Evolutionary conservation across 2,113 vertebrate genomes (phyloP).

Genomic region (Microcebus griseorufus): DNA sequence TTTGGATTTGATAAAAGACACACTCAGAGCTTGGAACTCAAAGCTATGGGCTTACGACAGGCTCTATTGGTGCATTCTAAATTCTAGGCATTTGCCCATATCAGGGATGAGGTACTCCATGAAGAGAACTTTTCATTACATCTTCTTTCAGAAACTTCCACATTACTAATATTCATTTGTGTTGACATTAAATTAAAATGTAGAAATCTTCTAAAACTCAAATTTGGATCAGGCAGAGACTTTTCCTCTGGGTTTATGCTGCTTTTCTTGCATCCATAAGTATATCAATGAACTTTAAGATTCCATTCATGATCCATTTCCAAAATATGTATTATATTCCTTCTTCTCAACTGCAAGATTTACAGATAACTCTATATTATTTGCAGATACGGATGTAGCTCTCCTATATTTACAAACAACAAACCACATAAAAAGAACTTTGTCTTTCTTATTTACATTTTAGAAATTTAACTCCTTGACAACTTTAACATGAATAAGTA

Average conservation of each 20-base stretch:
- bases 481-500: neutral
- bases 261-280: neutral
- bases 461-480: neutral
- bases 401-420: neutral
- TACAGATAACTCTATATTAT: neutral
- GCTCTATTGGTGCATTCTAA: neutral
- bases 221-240: neutral
- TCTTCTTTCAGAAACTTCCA: neutral
- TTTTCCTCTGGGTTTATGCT: neutral
- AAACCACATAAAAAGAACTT: neutral
- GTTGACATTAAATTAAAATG: neutral
- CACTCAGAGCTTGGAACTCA: neutral
- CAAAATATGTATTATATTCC: neutral
- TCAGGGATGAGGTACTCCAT: neutral
- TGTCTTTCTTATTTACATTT: constrained; percentile 34
- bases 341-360: neutral
- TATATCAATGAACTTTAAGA: neutral
- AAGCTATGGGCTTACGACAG: neutral
- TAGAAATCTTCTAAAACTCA: neutral
- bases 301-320: neutral
- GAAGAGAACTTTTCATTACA: neutral
- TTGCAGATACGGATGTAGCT: neutral
- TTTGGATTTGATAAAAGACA: neutral
- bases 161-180: neutral
- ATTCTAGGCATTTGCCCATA: neutral